A percentile compares a stretch with the other conserved stretches of the same genome.
These are phyloP conservation scores for Brachypteracias leptosomus DNA, from an alignment of 2,113 vertebrate species.

Conservation along the genomic window DNA sequence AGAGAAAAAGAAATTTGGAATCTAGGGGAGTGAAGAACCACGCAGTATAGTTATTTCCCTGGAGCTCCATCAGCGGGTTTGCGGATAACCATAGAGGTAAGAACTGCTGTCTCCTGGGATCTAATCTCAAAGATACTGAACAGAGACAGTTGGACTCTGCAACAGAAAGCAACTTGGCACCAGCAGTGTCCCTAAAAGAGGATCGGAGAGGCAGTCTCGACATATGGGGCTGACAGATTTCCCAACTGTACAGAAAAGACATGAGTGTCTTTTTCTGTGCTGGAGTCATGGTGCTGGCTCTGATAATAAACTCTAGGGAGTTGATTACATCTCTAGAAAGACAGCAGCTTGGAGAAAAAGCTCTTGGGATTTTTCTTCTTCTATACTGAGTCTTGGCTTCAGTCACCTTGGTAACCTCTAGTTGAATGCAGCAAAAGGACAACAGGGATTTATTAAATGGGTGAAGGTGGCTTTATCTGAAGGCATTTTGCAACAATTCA, in stretches of 20 bases:
- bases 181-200: neutral
- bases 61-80: neutral
- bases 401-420: neutral
- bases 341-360: neutral
- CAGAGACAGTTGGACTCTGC: neutral
- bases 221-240: neutral
- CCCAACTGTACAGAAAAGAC: neutral
- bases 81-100: neutral
- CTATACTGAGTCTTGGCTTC: neutral
- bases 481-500: neutral
- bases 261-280: neutral
- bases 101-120: neutral
- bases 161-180: neutral
- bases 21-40: neutral
- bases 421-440: neutral
- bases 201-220: neutral
- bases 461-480: neutral
- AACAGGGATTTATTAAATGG: neutral
- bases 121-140: neutral
- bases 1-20: neutral
- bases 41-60: neutral
- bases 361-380: neutral
- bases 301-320: neutral
- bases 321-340: neutral
- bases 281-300: neutral